These are phyloP conservation scores for Amazona guildingii DNA, from an alignment of 2,113 vertebrate genomes.

Conservation along the genomic window DNA sequence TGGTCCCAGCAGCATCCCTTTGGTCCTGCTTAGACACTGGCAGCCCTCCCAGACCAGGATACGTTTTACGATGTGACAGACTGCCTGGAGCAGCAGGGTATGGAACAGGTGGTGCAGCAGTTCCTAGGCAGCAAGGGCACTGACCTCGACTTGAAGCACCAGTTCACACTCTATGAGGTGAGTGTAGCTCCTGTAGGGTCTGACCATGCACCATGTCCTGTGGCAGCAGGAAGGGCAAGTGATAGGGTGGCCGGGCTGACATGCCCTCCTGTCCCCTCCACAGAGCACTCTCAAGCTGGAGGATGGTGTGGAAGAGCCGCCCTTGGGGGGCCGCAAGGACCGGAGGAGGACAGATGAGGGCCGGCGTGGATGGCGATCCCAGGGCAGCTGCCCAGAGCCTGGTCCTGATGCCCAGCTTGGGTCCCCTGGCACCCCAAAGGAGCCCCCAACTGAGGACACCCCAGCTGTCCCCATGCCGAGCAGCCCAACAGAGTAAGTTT, in stretches of 20 bases:
- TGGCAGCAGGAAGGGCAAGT: not conserved
- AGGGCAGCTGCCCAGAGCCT: conserved; percentile 67
- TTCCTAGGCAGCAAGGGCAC: conserved; percentile 78
- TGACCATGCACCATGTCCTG: fast-evolving
- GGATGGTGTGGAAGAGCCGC: conserved; percentile 81
- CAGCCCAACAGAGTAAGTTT: conserved; percentile 8
- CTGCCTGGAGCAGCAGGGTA: conserved; percentile 89
- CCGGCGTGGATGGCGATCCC: conserved; percentile 77
- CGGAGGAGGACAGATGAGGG: conserved; percentile 86
- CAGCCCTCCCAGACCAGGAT: conserved; percentile 92
- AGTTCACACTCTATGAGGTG: conserved; percentile 90
- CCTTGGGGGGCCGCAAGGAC: conserved; percentile 77
- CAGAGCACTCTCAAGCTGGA: conserved; percentile 85
- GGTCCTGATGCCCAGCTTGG: not conserved
- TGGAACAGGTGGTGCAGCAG: conserved; percentile 86
- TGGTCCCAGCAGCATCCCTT: not conserved
- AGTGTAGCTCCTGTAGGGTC: fast-evolving
- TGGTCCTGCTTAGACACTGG: conserved; percentile 78
- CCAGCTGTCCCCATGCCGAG: fast-evolving
- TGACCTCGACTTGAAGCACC: conserved; percentile 83
- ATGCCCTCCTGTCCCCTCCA: not conserved
- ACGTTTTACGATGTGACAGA: conserved; percentile 94
- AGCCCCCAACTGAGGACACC: not conserved
- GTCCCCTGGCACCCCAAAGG: not conserved
- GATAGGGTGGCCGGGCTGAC: not conserved